A percentile compares a stretch with the other conserved stretches of the same genome.
Conservation (phyloP, 2,113 vertebrate genomes). For the Azemiops feae region DNA sequence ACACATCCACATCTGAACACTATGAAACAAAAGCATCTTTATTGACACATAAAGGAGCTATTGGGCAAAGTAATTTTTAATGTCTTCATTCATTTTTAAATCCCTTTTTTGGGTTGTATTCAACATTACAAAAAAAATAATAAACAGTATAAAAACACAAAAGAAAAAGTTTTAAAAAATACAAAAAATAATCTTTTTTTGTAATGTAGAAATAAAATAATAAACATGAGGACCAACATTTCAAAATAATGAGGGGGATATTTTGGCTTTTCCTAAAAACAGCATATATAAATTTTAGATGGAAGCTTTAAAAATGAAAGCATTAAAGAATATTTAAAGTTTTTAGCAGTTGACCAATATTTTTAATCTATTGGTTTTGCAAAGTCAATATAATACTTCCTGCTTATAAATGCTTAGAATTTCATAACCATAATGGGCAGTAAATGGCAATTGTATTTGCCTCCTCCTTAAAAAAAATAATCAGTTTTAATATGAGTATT, state of each 20-base stretch:
- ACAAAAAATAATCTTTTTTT: slow-evolving; percentile 39
- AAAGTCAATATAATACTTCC: slow-evolving; percentile 92
- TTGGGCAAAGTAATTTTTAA: not conserved
- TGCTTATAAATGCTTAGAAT: slow-evolving; percentile 86
- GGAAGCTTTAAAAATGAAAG: slow-evolving; percentile 84
- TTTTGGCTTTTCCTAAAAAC: slow-evolving; percentile 74
- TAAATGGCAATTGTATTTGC: slow-evolving; percentile 83
- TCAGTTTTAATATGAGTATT: slow-evolving; percentile 68
- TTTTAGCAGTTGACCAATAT: slow-evolving; percentile 85
- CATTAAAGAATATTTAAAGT: slow-evolving; percentile 80
- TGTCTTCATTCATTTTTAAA: not conserved
- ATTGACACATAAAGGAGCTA: slow-evolving; percentile 5
- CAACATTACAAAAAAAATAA: not conserved
- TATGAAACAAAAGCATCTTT: not conserved
- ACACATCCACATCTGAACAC: slow-evolving; percentile 16
- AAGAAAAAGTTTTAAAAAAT: not conserved
- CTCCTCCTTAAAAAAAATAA: slow-evolving; percentile 67
- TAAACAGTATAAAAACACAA: not conserved
- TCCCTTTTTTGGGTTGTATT: not conserved
- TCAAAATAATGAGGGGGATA: slow-evolving; percentile 66
- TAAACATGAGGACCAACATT: slow-evolving; percentile 63
- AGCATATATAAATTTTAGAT: slow-evolving; percentile 83
- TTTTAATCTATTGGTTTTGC: slow-evolving; percentile 74
- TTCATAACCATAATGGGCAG: slow-evolving; percentile 79
- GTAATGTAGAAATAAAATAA: slow-evolving; percentile 64